phyloP scores from a whole-genome alignment of 2,888 invertebrate species.

The Lithophane ornitopus region DNA sequence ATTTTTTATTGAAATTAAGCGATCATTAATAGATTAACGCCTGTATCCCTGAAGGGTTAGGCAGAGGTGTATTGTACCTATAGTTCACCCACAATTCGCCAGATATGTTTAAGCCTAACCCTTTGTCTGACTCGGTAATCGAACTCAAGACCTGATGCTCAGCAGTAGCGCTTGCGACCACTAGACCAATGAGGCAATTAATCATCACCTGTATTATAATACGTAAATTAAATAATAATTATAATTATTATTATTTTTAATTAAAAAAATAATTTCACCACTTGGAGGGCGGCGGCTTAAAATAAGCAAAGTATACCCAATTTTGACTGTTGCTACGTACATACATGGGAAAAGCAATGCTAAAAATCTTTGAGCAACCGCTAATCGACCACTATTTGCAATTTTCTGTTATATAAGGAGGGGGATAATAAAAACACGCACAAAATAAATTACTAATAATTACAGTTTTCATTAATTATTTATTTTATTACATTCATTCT shows the following conservation, averaged over 20 bases:
- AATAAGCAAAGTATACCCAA: background rate
- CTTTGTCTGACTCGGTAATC: background rate
- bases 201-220: background rate
- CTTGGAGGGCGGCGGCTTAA: no score
- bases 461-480: background rate
- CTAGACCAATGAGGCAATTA: background rate
- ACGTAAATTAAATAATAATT: no score
- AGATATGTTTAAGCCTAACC: background rate
- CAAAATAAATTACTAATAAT: slow-evolving; percentile 1
- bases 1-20: background rate
- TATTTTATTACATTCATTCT: slow-evolving; percentile 25
- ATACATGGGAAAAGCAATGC: background rate
- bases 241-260: no score
- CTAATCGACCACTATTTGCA: no score
- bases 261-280: no score
- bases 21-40: background rate
- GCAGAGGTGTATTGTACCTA: background rate
- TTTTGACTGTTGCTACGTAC: background rate
- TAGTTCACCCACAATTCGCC: background rate
- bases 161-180: no score
- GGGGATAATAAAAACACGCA: background rate
- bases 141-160: background rate
- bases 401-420: background rate
- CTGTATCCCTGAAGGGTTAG: background rate
- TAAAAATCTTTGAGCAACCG: background rate